phyloP scores from a whole-genome alignment of 2,113 vertebrate genomes.

The Scophthalmus maximus region DNA sequence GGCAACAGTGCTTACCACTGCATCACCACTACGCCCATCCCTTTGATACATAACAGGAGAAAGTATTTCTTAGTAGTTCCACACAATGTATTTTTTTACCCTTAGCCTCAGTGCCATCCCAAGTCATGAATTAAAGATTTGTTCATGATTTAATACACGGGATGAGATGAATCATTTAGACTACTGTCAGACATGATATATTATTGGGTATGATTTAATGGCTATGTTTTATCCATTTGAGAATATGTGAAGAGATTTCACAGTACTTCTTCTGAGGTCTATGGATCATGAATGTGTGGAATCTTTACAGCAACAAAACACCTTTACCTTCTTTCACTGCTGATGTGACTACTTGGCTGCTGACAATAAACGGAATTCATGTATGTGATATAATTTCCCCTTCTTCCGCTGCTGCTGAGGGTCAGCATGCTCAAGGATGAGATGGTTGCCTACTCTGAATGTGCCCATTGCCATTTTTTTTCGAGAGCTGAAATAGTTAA shows the following conservation, averaged over 20 bases:
- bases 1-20: too few species aligned
- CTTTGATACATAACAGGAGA: neutral
- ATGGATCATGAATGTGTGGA: constrained; percentile 18
- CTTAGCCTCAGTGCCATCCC: constrained; percentile 5
- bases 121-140: constrained; percentile 69
- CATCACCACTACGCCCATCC: neutral
- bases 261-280: constrained; percentile 4
- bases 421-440: constrained; percentile 1
- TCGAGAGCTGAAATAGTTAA: constrained; percentile 10
- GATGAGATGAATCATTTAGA: constrained; percentile 67
- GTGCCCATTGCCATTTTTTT: constrained; percentile 1
- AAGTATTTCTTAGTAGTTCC: neutral
- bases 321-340: constrained; percentile 4
- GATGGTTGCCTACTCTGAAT: constrained; percentile 6
- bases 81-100: constrained; percentile 27
- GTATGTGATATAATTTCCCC: constrained; percentile 7
- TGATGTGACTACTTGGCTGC: neutral
- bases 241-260: constrained; percentile 25
- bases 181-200: constrained; percentile 61
- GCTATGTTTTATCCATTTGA: constrained; percentile 13
- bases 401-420: neutral
- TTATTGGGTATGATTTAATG: constrained; percentile 27
- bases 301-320: constrained; percentile 20
- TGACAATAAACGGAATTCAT: constrained; percentile 22
- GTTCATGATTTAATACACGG: constrained; percentile 64